Conservation (phyloP, 2,797 vertebrate species). For the Lagorchestes hirsutus region DNA sequence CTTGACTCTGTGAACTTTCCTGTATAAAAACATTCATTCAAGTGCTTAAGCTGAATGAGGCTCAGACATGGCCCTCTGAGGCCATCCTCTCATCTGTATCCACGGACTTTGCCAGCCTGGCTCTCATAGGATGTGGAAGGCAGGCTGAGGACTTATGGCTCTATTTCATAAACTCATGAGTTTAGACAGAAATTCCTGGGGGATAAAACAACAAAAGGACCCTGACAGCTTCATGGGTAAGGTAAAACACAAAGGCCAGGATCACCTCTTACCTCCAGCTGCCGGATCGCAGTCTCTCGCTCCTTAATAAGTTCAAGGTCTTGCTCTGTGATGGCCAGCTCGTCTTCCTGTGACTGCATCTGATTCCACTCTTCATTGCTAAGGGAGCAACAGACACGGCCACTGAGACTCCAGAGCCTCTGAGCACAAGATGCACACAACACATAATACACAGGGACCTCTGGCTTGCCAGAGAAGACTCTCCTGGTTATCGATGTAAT, state of each 20-base stretch:
- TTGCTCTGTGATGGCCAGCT: conserved; percentile 93
- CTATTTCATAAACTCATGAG: background rate
- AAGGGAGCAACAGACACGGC: conserved; percentile 74
- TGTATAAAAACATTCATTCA: background rate
- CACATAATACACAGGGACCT: background rate
- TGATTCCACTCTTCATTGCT: conserved; percentile 96
- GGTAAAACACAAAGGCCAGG: conserved; percentile 17
- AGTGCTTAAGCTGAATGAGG: background rate
- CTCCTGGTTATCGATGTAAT: background rate
- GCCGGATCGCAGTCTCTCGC: conserved; percentile 95
- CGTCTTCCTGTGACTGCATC: conserved; percentile 92
- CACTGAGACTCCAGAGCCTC: conserved; percentile 15
- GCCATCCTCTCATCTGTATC: background rate
- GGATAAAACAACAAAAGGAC: background rate
- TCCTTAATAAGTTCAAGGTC: conserved; percentile 98
- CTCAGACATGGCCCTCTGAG: background rate
- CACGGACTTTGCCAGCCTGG: background rate
- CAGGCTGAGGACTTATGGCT: background rate
- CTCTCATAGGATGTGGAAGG: background rate
- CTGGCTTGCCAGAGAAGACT: conserved; percentile 10
- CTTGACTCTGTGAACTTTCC: background rate
- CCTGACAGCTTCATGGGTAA: background rate
- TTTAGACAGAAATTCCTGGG: conserved; percentile 20
- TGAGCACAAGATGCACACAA: background rate
- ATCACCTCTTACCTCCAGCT: conserved; percentile 91